Evolutionary conservation across 2,113 vertebrate genomes (phyloP).

Genomic region (Forbesichthys agassizii): DNA sequence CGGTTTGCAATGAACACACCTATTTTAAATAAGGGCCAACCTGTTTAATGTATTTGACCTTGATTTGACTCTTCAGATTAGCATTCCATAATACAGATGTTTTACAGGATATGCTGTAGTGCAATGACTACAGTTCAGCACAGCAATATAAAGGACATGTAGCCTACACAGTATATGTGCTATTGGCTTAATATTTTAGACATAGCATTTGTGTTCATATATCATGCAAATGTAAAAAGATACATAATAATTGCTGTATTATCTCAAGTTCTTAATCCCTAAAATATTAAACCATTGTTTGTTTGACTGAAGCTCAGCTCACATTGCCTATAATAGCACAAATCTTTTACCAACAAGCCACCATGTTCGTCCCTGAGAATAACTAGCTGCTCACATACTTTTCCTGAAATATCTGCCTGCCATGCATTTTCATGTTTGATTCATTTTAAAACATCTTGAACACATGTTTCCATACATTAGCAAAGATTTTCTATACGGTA

Average conservation of each 20-base stretch:
- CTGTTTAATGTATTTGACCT: constrained; percentile 42
- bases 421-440: constrained; percentile 36
- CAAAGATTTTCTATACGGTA: neutral
- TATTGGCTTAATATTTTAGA: neutral
- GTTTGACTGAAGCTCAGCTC: constrained; percentile 27
- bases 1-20: constrained; percentile 39
- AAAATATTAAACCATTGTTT: constrained; percentile 12
- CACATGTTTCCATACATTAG: constrained; percentile 20
- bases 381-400: neutral
- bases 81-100: constrained; percentile 4
- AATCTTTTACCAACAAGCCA: constrained; percentile 6
- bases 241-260: too few relatives aligned
- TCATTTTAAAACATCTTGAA: constrained; percentile 28
- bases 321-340: neutral
- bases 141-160: too few relatives aligned
- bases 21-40: constrained; percentile 29
- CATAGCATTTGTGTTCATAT: neutral
- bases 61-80: constrained; percentile 56
- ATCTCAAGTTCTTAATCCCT: constrained; percentile 1
- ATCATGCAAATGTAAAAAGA: too few relatives aligned
- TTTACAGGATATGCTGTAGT: constrained; percentile 17
- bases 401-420: constrained; percentile 1
- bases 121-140: neutral
- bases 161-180: neutral
- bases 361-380: neutral